Evolutionary conservation across 2,113 vertebrate species (phyloP).

Genomic region (Mastomys coucha): DNA sequence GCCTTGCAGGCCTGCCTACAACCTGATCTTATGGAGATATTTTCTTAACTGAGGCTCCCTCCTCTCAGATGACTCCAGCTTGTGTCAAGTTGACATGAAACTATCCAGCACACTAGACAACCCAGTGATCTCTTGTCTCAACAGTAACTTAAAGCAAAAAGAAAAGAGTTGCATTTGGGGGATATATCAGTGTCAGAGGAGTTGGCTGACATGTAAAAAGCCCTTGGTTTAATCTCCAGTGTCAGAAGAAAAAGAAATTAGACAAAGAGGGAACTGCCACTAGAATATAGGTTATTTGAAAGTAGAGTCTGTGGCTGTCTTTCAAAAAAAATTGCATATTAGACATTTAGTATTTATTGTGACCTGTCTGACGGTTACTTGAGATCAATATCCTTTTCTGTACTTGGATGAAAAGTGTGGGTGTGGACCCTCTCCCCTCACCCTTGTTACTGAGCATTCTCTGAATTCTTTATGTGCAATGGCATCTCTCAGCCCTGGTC

Average conservation of each 20-base stretch:
- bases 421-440: accelerated
- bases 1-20: neutral
- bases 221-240: neutral
- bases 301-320: neutral
- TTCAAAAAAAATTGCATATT: neutral
- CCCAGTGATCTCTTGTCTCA: neutral
- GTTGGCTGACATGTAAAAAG: neutral
- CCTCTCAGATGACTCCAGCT: neutral
- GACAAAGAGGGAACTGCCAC: neutral
- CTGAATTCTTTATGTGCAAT: accelerated
- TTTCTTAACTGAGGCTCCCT: neutral
- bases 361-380: neutral
- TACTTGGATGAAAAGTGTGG: neutral
- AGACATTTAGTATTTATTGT: neutral
- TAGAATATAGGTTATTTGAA: neutral
- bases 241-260: neutral
- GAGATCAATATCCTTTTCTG: neutral
- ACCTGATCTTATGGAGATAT: neutral
- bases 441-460: neutral
- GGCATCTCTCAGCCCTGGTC: neutral
- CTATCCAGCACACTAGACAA: neutral
- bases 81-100: neutral
- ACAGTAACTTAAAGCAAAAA: neutral
- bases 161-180: neutral
- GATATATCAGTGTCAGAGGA: neutral